These are phyloP conservation scores for Drymodes brunneopygia DNA, from an alignment of 2,113 vertebrate genomes.

Conservation along the genomic window DNA sequence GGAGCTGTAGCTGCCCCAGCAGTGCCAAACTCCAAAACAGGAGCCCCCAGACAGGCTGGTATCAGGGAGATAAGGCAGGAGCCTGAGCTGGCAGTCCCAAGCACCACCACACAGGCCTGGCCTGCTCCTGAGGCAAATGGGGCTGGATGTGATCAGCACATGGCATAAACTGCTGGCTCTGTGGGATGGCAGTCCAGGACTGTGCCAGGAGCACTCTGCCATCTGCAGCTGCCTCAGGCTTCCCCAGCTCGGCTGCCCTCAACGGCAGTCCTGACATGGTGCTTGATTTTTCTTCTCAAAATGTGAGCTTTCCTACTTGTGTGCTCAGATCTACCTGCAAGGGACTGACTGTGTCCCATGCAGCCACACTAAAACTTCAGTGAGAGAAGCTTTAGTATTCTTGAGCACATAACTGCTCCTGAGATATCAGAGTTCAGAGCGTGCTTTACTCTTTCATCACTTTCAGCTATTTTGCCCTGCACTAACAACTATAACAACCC, in stretches of 20 bases:
- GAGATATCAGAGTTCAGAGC: fast-evolving
- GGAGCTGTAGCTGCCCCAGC: neutral
- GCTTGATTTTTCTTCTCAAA: neutral
- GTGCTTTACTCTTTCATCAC: neutral
- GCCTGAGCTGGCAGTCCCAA: neutral
- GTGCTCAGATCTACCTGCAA: neutral
- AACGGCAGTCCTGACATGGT: neutral
- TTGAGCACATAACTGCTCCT: neutral
- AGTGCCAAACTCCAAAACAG: neutral
- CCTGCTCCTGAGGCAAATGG: fast-evolving
- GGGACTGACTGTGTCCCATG: neutral
- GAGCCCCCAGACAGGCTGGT: neutral
- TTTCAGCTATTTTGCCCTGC: neutral
- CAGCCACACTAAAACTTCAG: neutral
- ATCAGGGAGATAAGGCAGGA: neutral
- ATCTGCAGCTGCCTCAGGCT: neutral
- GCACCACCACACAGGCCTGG: neutral
- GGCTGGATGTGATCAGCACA: neutral
- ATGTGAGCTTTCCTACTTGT: neutral
- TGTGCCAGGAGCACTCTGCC: fast-evolving
- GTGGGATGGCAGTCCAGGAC: neutral
- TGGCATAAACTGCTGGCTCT: neutral
- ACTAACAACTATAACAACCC: neutral
- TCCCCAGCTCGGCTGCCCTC: neutral
- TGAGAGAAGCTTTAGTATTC: neutral